Evolutionary conservation across 2,113 vertebrate species (phyloP).

Genomic region (Pitta sordida): DNA sequence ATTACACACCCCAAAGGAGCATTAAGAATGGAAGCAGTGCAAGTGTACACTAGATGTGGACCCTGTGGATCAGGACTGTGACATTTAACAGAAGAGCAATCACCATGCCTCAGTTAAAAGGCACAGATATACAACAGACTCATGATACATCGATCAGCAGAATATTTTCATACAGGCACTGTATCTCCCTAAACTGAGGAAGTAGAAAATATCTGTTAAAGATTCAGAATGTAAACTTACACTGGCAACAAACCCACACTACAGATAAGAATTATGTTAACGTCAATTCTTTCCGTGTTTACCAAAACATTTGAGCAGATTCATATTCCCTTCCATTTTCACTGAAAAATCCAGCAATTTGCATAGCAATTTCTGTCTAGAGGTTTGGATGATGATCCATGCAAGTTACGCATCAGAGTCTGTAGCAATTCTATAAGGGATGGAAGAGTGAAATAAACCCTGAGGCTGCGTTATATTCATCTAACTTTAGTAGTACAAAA

Average conservation of each 20-base stretch:
- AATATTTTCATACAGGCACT: neutral
- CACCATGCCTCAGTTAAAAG: neutral
- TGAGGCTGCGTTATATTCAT: neutral
- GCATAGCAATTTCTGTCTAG: neutral
- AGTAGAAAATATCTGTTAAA: neutral
- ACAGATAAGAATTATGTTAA: neutral
- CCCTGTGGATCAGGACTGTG: neutral
- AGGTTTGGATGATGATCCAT: neutral
- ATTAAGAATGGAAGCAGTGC: neutral
- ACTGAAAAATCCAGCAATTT: neutral
- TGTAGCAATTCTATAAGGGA: neutral
- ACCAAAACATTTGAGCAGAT: neutral
- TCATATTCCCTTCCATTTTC: neutral
- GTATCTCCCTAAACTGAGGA: neutral
- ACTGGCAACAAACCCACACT: neutral
- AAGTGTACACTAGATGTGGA: neutral
- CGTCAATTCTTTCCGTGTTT: neutral
- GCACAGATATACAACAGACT: neutral
- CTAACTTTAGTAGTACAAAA: neutral
- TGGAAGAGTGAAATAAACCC: neutral
- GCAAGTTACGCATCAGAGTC: neutral
- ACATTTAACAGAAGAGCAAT: neutral
- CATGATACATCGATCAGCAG: neutral
- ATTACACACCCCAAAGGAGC: neutral
- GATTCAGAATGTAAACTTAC: neutral